Evolutionary conservation across 92 coral and sea anemone species (phyloP), one percentile per base, ranked within the genome.

Genomic region (Bergia sp.): DNA sequence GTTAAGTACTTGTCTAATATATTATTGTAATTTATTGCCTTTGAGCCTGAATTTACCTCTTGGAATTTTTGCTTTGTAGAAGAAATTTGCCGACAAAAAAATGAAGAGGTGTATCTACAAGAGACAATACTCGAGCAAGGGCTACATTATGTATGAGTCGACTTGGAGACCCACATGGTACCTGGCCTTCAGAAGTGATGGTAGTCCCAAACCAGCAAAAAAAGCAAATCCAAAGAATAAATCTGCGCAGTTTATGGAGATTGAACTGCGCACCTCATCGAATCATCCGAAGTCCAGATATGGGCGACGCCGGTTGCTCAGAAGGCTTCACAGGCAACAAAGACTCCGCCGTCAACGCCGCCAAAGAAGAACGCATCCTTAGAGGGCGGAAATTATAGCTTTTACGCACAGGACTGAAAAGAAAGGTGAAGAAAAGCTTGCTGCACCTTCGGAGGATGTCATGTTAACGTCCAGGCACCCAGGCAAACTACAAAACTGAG

Each of bases 41-140:
- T 16, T 77, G 5, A 0, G 11, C 2, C 16, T 18, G 3, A 42
- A 12, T 13, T 76, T n/a, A 37, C 37, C n/a, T 77, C 11, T 18
- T 20, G 13, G 3, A 16, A 77, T 4, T 81, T 37, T 61, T 61
- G 23, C 36, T 40, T 36, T 67, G 12, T 45, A 84, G 87, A 71
- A 18, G 65, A 84, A 69, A 73, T 29, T 84, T 6, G 78, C 61
- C 65, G 7, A 73, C 20, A 84, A 84, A 39, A 84, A 84, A n/a
- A 84, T 84, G 87, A 84, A 84, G 77, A 44, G 87, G 15, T 84
- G 87, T 47, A 71, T 84, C 21, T 84, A 43, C 43, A 45, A 84
- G 66, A 67, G 79, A 37, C 8, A 45, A 69, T 69, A 84, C 44
- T 21, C 87, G 15, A 50, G 87, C 43, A 69, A 36, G 20, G 87